Percentiles rank a stretch among this genome's conserved stretches.
These are phyloP conservation scores for Ochlodes sylvanus DNA, from an alignment of 2,888 invertebrate species.

Conservation along the genomic window DNA sequence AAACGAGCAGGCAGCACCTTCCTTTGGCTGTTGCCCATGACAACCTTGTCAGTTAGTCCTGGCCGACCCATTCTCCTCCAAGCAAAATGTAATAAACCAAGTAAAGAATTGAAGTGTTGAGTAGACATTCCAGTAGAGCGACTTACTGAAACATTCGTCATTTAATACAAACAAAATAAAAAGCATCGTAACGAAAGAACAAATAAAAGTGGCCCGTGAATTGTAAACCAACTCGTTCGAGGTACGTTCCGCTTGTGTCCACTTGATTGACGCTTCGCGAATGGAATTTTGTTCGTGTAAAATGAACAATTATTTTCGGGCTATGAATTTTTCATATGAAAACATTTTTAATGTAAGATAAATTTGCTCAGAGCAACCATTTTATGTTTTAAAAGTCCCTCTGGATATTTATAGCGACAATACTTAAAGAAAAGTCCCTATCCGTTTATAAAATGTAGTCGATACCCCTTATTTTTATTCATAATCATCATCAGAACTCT, in stretches of 20 bases:
- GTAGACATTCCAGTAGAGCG: background rate
- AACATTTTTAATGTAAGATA: slow-evolving; percentile 19
- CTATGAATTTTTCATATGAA: slow-evolving; percentile 31
- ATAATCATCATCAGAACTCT: too few species aligned
- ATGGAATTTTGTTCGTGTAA: slow-evolving; percentile 27
- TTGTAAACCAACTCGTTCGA: slow-evolving; percentile 30
- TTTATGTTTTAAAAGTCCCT: background rate
- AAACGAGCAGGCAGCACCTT: too few species aligned
- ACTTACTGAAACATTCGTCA: background rate
- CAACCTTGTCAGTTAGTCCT: too few species aligned
- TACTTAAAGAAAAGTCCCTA: too few species aligned
- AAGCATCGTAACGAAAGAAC: slow-evolving; percentile 16
- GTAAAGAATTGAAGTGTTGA: background rate
- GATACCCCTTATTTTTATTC: too few species aligned
- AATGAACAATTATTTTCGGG: slow-evolving; percentile 35
- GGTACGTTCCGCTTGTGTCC: slow-evolving; percentile 23
- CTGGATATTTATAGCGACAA: background rate
- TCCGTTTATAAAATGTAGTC: too few species aligned
- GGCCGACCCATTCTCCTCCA: too few species aligned
- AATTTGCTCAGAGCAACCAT: background rate
- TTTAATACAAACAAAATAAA: slow-evolving; percentile 6
- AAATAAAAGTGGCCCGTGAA: slow-evolving; percentile 15
- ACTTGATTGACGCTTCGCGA: slow-evolving; percentile 20
- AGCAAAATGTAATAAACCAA: too few species aligned
- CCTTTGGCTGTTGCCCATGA: too few species aligned